Evolutionary conservation across 2,113 vertebrate genomes (phyloP).

Genomic region (Zosterops lateralis): DNA sequence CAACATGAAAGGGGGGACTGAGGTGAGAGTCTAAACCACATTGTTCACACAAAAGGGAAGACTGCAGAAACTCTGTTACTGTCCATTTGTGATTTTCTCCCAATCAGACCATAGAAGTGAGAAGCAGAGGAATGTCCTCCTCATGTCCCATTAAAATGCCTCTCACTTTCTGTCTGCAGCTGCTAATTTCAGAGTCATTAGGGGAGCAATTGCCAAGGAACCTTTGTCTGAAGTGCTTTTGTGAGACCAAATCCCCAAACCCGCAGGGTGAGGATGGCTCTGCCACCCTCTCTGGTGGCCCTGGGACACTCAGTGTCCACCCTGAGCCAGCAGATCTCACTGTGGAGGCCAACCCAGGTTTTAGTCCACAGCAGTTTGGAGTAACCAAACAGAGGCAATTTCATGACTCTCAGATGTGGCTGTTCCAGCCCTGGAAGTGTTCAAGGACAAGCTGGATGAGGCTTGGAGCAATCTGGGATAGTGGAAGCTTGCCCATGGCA

Average conservation of each 20-base stretch:
- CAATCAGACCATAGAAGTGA: background rate
- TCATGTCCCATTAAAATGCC: conserved; percentile 31
- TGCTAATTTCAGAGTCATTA: conserved; percentile 59
- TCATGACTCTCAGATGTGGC: background rate
- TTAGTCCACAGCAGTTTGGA: background rate
- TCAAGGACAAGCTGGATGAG: background rate
- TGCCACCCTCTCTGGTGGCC: background rate
- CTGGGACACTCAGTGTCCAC: background rate
- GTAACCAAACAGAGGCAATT: background rate
- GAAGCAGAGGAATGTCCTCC: conserved; percentile 4
- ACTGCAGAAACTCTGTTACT: background rate
- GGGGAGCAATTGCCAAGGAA: background rate
- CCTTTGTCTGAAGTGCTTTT: background rate
- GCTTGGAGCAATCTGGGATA: background rate
- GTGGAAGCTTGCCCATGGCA: background rate
- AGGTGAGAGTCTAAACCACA: background rate
- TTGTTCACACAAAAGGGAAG: background rate
- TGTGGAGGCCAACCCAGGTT: rapidly evolving
- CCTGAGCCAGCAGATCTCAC: background rate
- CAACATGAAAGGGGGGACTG: background rate
- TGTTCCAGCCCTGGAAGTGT: background rate
- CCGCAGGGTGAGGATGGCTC: background rate
- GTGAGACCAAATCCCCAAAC: background rate
- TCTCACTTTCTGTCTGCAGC: conserved; percentile 47
- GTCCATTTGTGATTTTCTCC: conserved; percentile 20